phyloP scores from a whole-genome alignment of 2,888 invertebrate species.

The Drosophila subquinaria region DNA sequence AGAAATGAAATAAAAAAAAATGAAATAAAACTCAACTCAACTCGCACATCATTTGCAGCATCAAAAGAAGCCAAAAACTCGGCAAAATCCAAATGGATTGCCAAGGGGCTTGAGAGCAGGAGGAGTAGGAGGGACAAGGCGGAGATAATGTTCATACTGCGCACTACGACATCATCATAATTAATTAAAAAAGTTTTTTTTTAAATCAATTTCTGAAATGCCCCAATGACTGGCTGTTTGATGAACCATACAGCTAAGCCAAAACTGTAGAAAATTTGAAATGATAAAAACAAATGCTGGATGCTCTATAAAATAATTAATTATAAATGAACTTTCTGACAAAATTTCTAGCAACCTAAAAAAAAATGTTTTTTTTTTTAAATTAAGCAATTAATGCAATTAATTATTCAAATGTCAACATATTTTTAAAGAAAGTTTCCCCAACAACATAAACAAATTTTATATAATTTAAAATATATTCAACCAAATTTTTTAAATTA shows the following conservation, averaged over 20 bases:
- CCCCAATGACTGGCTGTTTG: slow-evolving; percentile 71
- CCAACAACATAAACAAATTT: no score
- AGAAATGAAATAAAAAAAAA: slow-evolving; percentile 23
- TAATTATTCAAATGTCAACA: no score
- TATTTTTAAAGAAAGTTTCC: no score
- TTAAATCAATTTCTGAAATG: slow-evolving; percentile 76
- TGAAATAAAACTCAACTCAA: slow-evolving; percentile 38
- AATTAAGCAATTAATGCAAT: no score
- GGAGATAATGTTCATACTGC: slow-evolving; percentile 18
- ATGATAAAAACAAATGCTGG: slow-evolving; percentile 1
- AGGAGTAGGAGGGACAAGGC: background rate
- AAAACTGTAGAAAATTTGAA: slow-evolving; percentile 34
- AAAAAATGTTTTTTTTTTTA: no score
- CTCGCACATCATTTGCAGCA: slow-evolving; percentile 77
- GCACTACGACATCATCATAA: slow-evolving; percentile 76
- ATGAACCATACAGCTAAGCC: slow-evolving; percentile 61
- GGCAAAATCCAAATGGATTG: slow-evolving; percentile 54
- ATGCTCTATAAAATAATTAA: slow-evolving; percentile 1
- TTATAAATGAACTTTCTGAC: no score
- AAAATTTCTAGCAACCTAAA: background rate
- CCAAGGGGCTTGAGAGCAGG: background rate
- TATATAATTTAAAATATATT: no score
- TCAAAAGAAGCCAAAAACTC: slow-evolving; percentile 62
- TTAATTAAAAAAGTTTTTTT: slow-evolving; percentile 79
- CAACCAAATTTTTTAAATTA: no score